These are phyloP conservation scores for Nephrotoma guestfalica DNA, from an alignment of 2,888 invertebrate species.

Conservation along the genomic window DNA sequence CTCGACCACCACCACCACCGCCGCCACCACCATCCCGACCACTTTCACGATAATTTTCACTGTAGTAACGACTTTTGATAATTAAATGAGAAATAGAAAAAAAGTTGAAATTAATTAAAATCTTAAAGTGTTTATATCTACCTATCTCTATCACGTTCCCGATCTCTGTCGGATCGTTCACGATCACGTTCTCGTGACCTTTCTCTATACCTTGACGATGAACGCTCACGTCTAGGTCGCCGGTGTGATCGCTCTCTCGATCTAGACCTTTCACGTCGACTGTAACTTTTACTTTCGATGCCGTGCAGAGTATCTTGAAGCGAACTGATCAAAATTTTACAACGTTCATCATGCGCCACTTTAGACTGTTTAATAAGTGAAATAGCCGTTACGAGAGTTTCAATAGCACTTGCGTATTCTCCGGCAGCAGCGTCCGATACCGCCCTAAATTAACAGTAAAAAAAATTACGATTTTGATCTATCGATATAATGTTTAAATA, in stretches of 20 bases:
- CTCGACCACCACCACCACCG: slow-evolving; percentile 35
- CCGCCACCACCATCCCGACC: slow-evolving; percentile 31
- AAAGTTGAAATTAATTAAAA: not conserved
- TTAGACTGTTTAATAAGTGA: slow-evolving; percentile 97
- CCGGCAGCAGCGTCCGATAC: slow-evolving; percentile 96
- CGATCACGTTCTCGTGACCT: slow-evolving; percentile 55
- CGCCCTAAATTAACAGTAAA: slow-evolving; percentile 41
- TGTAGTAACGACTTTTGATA: slow-evolving; percentile 12
- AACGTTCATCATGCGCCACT: slow-evolving; percentile 72
- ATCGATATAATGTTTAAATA: not conserved
- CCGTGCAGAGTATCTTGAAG: slow-evolving; percentile 94
- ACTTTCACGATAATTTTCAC: slow-evolving; percentile 32
- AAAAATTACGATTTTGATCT: not conserved
- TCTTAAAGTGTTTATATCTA: slow-evolving; percentile 29
- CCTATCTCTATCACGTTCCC: slow-evolving; percentile 35
- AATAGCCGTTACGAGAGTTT: slow-evolving; percentile 96
- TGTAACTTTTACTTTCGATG: slow-evolving; percentile 95
- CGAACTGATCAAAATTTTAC: slow-evolving; percentile 93
- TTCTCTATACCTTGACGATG: slow-evolving; percentile 50
- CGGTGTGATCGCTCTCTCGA: slow-evolving; percentile 36
- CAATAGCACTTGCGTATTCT: slow-evolving; percentile 95
- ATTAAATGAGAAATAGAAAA: slow-evolving; percentile 6
- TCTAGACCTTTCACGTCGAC: slow-evolving; percentile 47
- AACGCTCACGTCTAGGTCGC: slow-evolving; percentile 31
- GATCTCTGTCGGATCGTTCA: slow-evolving; percentile 29